A percentile compares a stretch with the other conserved stretches of the same genome.
phyloP scores from a whole-genome alignment of 2,113 vertebrate species.

The Callospermophilus lateralis region DNA sequence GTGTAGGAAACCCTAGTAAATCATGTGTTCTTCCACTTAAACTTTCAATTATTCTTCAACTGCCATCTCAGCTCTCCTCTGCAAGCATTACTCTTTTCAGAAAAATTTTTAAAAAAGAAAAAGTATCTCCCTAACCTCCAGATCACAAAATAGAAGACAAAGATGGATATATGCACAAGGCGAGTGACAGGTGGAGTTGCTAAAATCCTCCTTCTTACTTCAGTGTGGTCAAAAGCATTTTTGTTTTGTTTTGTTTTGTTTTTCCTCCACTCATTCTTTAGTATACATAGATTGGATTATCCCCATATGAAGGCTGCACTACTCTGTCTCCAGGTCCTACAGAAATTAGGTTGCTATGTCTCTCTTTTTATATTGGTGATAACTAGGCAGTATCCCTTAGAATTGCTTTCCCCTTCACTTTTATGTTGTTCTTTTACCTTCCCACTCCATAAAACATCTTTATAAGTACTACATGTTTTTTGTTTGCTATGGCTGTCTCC shows the following conservation, averaged over 20 bases:
- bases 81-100: conserved; percentile 54
- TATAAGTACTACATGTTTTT: too few species aligned
- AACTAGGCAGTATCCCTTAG: background rate
- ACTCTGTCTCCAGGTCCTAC: background rate
- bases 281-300: background rate
- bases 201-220: conserved; percentile 40
- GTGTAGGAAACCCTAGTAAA: conserved; percentile 44
- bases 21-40: conserved; percentile 45
- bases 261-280: background rate
- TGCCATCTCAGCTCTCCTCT: conserved; percentile 9
- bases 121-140: conserved; percentile 36
- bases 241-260: background rate
- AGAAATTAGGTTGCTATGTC: conserved; percentile 10
- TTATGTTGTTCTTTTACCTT: background rate
- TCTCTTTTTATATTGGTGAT: background rate
- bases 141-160: conserved; percentile 64
- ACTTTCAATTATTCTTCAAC: conserved; percentile 44
- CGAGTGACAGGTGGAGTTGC: conserved; percentile 55
- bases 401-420: background rate
- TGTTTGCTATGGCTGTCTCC: background rate
- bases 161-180: background rate
- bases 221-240: background rate
- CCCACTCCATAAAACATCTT: background rate
- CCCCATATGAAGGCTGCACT: background rate
- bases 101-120: background rate